Conservation (phyloP, 2,888 invertebrate genomes). For the Chelonus formosanus region DNA sequence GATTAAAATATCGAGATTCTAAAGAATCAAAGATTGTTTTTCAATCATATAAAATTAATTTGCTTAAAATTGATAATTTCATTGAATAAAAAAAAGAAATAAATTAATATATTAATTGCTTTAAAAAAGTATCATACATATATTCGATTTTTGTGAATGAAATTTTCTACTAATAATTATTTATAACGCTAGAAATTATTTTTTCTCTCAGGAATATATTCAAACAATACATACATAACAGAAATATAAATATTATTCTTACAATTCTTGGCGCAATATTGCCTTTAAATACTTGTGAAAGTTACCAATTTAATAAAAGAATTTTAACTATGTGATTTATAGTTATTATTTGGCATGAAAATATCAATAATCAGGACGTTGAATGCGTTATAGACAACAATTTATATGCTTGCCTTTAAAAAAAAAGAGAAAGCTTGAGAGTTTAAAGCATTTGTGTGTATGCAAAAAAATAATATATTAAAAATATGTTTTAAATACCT, state of each 20-base stretch:
- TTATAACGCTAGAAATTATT: no score
- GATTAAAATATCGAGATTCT: no score
- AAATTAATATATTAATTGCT: no score
- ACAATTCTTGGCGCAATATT: slow-evolving; percentile 8
- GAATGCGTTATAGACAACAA: slow-evolving; percentile 17
- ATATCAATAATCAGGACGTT: not conserved
- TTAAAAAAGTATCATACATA: no score
- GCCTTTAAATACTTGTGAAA: slow-evolving; percentile 14
- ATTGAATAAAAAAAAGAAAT: no score
- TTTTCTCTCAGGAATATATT: no score
- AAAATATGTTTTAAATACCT: slow-evolving; percentile 12
- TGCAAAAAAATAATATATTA: not conserved
- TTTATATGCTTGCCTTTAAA: slow-evolving; percentile 28
- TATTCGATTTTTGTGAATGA: no score
- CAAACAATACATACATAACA: no score
- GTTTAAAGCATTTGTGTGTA: slow-evolving; percentile 12
- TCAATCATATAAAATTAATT: no score
- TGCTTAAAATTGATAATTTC: no score
- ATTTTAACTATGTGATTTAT: not conserved
- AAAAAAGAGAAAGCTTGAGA: slow-evolving; percentile 19
- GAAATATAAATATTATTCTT: slow-evolving; percentile 17
- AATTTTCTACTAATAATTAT: no score
- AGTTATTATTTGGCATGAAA: not conserved
- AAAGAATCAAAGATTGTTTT: no score
- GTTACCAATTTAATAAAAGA: slow-evolving; percentile 8